phyloP scores from a whole-genome alignment of 1,140 invertebrate genomes.

The Gonatopus flavifemur region DNA sequence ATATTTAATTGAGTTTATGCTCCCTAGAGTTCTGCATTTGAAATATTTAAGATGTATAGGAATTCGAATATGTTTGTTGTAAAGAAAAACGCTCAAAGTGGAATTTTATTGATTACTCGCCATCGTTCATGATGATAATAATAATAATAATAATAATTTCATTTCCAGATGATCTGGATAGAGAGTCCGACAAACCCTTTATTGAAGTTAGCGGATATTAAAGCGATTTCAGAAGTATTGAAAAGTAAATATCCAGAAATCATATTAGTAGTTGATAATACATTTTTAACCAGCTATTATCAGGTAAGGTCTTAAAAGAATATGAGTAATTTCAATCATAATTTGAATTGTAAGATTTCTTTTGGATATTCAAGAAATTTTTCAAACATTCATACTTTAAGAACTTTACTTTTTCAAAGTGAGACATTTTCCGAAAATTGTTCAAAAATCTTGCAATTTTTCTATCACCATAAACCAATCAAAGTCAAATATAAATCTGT shows the following conservation, averaged over 20 bases:
- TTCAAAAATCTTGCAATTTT: too few species aligned
- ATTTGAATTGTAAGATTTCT: too few species aligned
- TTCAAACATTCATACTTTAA: too few species aligned
- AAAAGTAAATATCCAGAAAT: conserved; percentile 66
- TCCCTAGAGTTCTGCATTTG: too few species aligned
- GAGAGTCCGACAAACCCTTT: conserved; percentile 98
- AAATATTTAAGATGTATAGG: too few species aligned
- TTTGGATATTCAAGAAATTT: too few species aligned
- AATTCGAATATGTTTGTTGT: not conserved
- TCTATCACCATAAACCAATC: too few species aligned
- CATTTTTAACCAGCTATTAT: conserved; percentile 94
- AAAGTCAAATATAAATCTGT: conserved; percentile 13
- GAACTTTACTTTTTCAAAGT: conserved; percentile 2
- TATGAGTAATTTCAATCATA: too few species aligned
- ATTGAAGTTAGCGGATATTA: conserved; percentile 89
- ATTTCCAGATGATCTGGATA: conserved; percentile 87
- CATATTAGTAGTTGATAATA: conserved; percentile 94
- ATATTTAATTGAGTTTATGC: too few species aligned
- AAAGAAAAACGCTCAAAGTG: not conserved
- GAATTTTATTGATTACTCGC: too few species aligned
- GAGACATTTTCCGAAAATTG: conserved; percentile 5
- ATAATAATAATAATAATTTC: conserved; percentile 14
- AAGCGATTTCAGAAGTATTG: conserved; percentile 68
- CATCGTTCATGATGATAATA: not conserved
- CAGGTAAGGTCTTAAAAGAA: too few species aligned